phyloP scores from a whole-genome alignment of 2,113 vertebrate genomes.

The Mormoops blainvillei region DNA sequence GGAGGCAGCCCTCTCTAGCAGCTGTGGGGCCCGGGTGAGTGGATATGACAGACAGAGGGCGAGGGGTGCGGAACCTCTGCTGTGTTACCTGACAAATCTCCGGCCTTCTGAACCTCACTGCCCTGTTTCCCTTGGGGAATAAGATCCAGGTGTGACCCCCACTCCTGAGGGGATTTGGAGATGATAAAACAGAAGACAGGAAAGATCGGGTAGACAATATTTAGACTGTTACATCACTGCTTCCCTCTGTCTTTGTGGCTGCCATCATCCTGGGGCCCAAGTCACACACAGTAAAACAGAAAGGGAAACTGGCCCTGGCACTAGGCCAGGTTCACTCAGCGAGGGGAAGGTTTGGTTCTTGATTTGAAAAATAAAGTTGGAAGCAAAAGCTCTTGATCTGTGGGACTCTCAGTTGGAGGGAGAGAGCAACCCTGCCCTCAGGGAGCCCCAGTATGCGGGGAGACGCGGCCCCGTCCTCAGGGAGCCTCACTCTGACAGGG shows the following conservation, averaged over 20 bases:
- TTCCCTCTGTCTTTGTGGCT: neutral
- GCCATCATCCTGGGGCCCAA: neutral
- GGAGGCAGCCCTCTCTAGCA: neutral
- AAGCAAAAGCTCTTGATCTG: neutral
- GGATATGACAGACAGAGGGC: neutral
- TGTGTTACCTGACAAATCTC: neutral
- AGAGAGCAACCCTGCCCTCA: neutral
- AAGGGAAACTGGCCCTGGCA: neutral
- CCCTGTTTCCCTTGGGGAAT: neutral
- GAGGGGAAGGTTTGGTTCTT: neutral
- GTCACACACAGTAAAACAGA: neutral
- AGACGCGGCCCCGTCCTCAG: accelerated
- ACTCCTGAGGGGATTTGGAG: neutral
- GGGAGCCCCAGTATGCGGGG: neutral
- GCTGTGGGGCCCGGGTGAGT: no score
- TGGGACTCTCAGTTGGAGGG: neutral
- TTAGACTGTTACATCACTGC: neutral
- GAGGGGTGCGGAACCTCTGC: neutral
- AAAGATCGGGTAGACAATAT: neutral
- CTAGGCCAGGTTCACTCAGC: neutral
- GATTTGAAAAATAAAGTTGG: neutral
- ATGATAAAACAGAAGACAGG: neutral
- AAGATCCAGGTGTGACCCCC: neutral
- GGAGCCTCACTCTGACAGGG: neutral
- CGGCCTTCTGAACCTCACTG: neutral